Evolutionary conservation across 2,888 invertebrate genomes (phyloP).

Genomic region (Drosophila colorata): DNA sequence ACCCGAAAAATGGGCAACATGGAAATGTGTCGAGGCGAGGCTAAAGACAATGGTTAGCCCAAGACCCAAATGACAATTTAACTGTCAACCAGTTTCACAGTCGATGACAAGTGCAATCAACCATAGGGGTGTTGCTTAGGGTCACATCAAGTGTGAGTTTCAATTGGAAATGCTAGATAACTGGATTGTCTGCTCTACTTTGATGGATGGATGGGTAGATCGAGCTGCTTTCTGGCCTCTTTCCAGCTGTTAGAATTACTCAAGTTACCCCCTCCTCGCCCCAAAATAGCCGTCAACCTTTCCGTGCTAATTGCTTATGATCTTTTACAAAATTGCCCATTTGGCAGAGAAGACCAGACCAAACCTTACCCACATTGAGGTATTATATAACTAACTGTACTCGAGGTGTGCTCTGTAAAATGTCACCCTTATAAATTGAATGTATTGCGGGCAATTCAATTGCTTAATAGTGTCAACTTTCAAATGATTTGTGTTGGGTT

Average conservation of each 20-base stretch:
- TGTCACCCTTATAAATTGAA: constrained; percentile 30
- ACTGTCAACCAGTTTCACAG: constrained; percentile 71
- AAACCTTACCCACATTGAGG: constrained; percentile 64
- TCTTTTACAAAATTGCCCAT: constrained; percentile 64
- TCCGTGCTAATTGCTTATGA: constrained; percentile 72
- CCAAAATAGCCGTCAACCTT: constrained; percentile 34
- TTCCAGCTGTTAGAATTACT: constrained; percentile 62
- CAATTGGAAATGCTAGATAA: constrained; percentile 66
- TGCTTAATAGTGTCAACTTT: constrained; percentile 74
- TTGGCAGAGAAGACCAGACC: constrained; percentile 16
- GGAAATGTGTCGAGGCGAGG: constrained; percentile 4
- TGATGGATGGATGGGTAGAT: constrained; percentile 56
- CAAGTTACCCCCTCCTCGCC: constrained; percentile 49
- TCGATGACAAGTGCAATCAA: constrained; percentile 76
- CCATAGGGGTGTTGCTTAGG: constrained; percentile 50
- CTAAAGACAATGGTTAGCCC: constrained; percentile 34
- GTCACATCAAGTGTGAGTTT: constrained; percentile 47
- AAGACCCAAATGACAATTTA: constrained; percentile 68
- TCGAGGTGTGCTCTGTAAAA: constrained; percentile 30
- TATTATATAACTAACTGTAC: constrained; percentile 55
- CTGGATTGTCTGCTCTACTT: constrained; percentile 28
- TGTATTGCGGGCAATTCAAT: constrained; percentile 41
- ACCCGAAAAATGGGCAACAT: constrained; percentile 34
- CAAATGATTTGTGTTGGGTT: constrained; percentile 68
- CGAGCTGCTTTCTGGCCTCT: constrained; percentile 24